phyloP scores from a whole-genome alignment of 2,797 vertebrate genomes.

The Lemur catta region DNA sequence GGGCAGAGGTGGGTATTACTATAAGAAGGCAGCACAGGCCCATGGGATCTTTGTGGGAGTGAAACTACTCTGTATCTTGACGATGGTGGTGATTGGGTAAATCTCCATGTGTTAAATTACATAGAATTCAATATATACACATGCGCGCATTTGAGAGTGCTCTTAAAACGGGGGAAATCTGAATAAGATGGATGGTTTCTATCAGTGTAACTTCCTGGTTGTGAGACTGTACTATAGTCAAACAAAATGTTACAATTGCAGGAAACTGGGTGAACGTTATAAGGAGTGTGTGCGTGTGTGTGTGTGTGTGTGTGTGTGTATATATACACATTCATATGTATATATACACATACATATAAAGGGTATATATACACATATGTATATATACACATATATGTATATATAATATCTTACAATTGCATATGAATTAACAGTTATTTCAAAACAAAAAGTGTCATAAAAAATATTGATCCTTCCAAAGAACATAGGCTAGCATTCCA shows the following conservation, averaged over 20 bases:
- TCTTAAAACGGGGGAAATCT: neutral
- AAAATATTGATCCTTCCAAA: neutral
- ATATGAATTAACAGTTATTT: neutral
- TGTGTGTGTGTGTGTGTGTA: no score
- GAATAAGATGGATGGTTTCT: neutral
- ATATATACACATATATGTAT: neutral
- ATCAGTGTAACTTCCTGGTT: neutral
- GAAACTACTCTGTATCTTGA: neutral
- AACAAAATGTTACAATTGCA: neutral
- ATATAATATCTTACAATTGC: neutral
- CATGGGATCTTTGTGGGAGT: neutral
- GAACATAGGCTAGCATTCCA: neutral
- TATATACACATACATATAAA: no score
- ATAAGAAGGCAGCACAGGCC: neutral
- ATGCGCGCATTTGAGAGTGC: rapidly evolving
- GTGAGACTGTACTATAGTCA: neutral
- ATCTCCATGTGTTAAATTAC: neutral
- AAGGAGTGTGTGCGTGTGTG: neutral
- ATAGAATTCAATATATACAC: neutral
- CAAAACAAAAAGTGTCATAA: neutral
- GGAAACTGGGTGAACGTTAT: neutral
- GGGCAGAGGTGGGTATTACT: neutral
- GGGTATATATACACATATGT: no score
- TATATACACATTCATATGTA: no score
- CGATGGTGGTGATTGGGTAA: neutral